phyloP scores from a whole-genome alignment of 2,113 vertebrate genomes.

The Hystrix cristata region DNA sequence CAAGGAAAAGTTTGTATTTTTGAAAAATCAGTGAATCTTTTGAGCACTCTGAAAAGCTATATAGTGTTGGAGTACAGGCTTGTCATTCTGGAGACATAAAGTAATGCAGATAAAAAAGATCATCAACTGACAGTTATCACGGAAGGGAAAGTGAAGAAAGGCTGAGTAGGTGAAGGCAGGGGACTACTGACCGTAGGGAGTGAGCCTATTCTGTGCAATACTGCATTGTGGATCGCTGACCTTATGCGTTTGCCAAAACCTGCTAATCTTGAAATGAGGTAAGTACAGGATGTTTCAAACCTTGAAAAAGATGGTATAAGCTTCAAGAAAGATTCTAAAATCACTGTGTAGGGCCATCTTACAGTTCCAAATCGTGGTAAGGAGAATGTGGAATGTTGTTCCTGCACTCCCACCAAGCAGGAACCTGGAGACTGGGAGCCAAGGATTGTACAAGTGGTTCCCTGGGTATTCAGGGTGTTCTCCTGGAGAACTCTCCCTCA shows the following conservation, averaged over 20 bases:
- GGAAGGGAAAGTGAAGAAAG: background rate
- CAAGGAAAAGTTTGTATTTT: background rate
- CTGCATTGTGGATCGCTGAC: background rate
- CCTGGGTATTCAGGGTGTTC: too few species aligned
- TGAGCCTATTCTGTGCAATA: background rate
- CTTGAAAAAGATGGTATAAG: background rate
- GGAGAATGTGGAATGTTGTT: background rate
- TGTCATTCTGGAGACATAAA: background rate
- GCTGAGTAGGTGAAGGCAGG: background rate
- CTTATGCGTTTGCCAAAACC: background rate
- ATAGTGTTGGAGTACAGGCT: background rate
- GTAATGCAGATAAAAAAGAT: background rate
- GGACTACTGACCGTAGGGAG: background rate
- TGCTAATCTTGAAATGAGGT: background rate
- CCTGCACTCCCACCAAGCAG: background rate
- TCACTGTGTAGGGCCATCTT: background rate
- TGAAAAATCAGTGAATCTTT: background rate
- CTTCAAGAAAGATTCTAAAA: background rate
- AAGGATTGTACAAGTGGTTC: background rate
- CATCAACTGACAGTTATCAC: background rate
- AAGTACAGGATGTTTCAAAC: background rate
- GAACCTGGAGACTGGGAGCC: background rate
- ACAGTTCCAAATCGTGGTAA: background rate
- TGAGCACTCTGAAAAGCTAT: background rate
- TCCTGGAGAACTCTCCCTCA: background rate